phyloP scores from a whole-genome alignment of 2,797 vertebrate species.

The Schizopygopsis pylzovi region DNA sequence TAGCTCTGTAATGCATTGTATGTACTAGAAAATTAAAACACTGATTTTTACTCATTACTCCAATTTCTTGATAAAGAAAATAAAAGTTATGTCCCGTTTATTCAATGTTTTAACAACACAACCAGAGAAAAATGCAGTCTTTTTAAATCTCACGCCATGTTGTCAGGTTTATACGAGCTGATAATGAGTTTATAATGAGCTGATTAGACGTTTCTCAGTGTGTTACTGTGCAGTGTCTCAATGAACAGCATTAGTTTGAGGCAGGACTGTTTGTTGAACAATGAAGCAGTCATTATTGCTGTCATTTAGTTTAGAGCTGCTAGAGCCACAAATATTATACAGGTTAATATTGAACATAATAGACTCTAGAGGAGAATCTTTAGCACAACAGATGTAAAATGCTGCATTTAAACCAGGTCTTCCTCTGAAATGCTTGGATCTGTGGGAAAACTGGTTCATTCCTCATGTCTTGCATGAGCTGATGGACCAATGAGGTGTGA shows the following conservation, averaged over 20 bases:
- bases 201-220: neutral
- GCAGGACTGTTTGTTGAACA: neutral
- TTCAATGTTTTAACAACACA: neutral
- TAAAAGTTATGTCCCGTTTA: neutral
- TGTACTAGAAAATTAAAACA: neutral
- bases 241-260: neutral
- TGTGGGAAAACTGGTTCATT: neutral
- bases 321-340: neutral
- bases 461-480: constrained; percentile 14
- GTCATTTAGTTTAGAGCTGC: neutral
- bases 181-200: neutral
- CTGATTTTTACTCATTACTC: neutral
- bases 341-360: neutral
- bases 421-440: neutral
- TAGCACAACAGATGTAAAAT: neutral
- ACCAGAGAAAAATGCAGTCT: neutral
- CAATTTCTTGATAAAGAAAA: neutral
- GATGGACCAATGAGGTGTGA: constrained; percentile 11
- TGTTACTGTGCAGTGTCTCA: neutral
- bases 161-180: neutral
- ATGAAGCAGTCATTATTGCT: neutral
- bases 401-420: neutral
- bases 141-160: neutral
- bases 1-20: too few species aligned
- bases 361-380: neutral